Base-by-base conservation (phyloP, 2,888 invertebrate species). In the Zygaena filipendulae region DNA sequence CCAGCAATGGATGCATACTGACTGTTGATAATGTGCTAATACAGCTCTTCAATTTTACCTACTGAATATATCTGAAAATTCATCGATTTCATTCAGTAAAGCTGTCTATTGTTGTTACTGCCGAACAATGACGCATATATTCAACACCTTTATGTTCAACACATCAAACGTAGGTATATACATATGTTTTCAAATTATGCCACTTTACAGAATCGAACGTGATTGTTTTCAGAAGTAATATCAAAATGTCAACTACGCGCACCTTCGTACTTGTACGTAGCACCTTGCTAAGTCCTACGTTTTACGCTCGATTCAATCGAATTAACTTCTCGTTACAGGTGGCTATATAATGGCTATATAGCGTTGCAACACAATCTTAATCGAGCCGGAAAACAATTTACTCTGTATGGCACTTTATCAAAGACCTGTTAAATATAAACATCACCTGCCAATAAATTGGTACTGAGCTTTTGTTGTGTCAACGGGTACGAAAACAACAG, bases 311-410 rank as follows among this genome's bases (percentile, higher is more conserved):
- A 52, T 52, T 45, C 48, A 46, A 45, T 39, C 35, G 33, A 42
- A 42, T 35, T 41, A 47, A 38, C 37, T 16, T 6, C n/a, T n/a
- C n/a, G n/a, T n/a, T n/a, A n/a, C n/a, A n/a, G 33, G 36, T 40
- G 25, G 36, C 33, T 40, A 33, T 39, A 44, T 33, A 43, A 33
- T 31, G 36, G 45, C 60, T 63, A 71, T 69, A 56, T 63, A 53
- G 55, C 52, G 66, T 70, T 66, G 63, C 68, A 72, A 71, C 55
- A 56, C 61, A 70, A 74, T 70, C 67, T 69, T 62, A 69, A 69
- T 66, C 52, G 57, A 62, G 56, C 59, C 64, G 68, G 72, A 68
- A 74, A 72, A 69, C 67, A 61, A 67, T 74, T 71, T 66, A 50
- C 66, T 7, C 4, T 4, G 4, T 6, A 16, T 16, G 43, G 44